Percentiles rank a stretch among this genome's conserved stretches.
Conservation (phyloP, 2,113 vertebrate species). For the Potamarius usumacintae region DNA sequence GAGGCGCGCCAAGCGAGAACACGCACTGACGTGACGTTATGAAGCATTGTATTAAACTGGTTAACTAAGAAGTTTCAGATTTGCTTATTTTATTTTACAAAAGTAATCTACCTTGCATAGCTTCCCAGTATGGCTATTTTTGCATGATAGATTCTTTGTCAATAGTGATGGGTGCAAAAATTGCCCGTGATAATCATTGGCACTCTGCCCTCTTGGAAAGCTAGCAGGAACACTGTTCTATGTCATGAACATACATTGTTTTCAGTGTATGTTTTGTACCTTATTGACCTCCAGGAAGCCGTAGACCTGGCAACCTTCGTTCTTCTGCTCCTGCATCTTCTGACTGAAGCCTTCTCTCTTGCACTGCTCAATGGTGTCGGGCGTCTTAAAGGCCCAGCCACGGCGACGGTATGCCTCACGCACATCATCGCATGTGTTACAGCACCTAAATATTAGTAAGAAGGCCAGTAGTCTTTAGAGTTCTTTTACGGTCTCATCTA, state of each 20-base stretch:
- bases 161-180: no score
- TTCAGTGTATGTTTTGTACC: slow-evolving; percentile 63
- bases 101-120: no score
- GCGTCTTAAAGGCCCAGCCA: slow-evolving; percentile 97
- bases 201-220: no score
- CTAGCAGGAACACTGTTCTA: no score
- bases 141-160: no score
- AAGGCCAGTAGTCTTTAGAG: background rate
- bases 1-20: no score
- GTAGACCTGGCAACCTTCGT: slow-evolving; percentile 95
- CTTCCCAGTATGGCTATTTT: no score
- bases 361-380: slow-evolving; percentile 95
- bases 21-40: no score
- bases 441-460: slow-evolving; percentile 77
- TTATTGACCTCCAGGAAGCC: slow-evolving; percentile 98
- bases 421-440: slow-evolving; percentile 96
- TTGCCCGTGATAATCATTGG: no score
- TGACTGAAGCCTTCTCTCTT: slow-evolving; percentile 95
- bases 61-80: no score
- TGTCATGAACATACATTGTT: background rate
- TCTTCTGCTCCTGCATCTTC: slow-evolving; percentile 99
- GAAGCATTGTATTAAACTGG: no score
- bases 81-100: no score
- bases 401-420: slow-evolving; percentile 91
- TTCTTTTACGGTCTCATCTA: background rate